Evolutionary conservation across 2,113 vertebrate species (phyloP).

Genomic region (Paracanthobrama guichenoti): DNA sequence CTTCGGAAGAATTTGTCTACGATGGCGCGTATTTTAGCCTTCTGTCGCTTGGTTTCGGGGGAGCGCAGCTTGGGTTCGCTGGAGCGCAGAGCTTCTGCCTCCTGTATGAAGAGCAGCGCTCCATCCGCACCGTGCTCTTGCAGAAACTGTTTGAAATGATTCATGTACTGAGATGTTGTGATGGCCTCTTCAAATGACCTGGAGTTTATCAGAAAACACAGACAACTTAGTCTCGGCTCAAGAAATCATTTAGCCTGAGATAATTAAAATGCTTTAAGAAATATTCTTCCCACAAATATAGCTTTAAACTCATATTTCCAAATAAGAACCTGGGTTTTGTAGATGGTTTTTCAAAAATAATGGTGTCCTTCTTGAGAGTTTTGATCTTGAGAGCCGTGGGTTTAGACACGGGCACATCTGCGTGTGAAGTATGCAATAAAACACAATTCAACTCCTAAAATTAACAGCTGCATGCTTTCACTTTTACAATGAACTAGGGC

Average conservation of each 20-base stretch:
- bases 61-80: not conserved
- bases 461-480: too few relatives aligned
- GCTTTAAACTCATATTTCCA: not conserved
- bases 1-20: not conserved
- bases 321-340: conserved; percentile 9
- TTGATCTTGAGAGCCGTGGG: not conserved
- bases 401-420: not conserved
- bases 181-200: conserved; percentile 26
- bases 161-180: not conserved
- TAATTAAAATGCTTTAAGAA: not conserved
- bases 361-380: not conserved
- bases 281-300: not conserved
- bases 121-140: not conserved
- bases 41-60: not conserved
- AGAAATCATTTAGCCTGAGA: not conserved
- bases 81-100: not conserved
- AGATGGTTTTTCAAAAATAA: not conserved
- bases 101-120: not conserved
- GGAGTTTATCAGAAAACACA: not conserved
- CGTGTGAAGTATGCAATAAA: not conserved
- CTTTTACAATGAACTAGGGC: too few relatives aligned
- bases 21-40: not conserved
- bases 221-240: not conserved
- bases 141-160: conserved; percentile 7
- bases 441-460: too few relatives aligned